Conservation (phyloP, 2,113 vertebrate genomes). For the Cyprinodon tularosa region DNA sequence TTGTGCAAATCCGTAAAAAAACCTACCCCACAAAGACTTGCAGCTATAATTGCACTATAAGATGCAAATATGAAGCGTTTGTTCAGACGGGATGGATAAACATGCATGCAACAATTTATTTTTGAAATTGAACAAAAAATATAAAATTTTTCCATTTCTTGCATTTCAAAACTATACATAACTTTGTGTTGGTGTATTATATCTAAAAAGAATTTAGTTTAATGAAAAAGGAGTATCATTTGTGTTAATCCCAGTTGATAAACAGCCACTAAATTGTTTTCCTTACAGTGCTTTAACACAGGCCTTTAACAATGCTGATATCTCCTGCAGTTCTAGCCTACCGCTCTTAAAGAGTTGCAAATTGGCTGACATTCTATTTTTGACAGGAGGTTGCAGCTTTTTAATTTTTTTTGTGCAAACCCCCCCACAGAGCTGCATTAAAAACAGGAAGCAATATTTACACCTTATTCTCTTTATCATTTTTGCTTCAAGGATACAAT, state of each 20-base stretch:
- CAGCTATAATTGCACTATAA: background rate
- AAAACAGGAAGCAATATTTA: slow-evolving; percentile 29
- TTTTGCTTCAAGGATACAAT: slow-evolving; percentile 23
- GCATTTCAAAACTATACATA: too few relatives aligned
- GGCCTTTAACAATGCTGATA: slow-evolving; percentile 2
- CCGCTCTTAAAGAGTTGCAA: slow-evolving; percentile 16
- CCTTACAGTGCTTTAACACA: slow-evolving; percentile 10
- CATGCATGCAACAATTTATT: background rate
- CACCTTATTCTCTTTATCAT: slow-evolving; percentile 28
- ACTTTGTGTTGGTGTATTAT: background rate
- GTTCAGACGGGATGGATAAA: background rate
- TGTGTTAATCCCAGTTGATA: background rate
- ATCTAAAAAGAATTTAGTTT: background rate
- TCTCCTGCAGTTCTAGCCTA: background rate
- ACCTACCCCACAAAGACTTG: too few relatives aligned
- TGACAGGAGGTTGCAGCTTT: slow-evolving; percentile 16
- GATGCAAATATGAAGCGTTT: background rate
- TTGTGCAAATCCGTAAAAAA: too few relatives aligned
- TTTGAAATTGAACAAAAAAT: background rate
- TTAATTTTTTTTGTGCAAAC: slow-evolving; percentile 17
- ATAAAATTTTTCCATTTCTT: too few relatives aligned
- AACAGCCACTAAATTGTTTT: background rate
- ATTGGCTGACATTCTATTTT: slow-evolving; percentile 27
- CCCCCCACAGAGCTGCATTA: slow-evolving; percentile 28
- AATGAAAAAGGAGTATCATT: too few relatives aligned